These are phyloP conservation scores for Dromococcyx pavoninus DNA, from an alignment of 2,797 vertebrate genomes.

Conservation along the genomic window DNA sequence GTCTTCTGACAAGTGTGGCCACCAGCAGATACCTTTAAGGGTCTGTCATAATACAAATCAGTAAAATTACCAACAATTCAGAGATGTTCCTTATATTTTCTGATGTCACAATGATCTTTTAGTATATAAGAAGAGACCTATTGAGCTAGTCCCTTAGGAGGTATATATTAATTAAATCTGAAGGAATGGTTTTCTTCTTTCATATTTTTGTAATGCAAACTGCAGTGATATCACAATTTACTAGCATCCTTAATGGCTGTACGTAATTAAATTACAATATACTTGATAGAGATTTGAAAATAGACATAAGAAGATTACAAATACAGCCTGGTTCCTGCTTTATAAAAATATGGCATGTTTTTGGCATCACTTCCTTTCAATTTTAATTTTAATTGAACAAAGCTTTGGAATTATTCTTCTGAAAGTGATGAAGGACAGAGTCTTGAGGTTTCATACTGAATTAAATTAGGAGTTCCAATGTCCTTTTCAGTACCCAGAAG, in stretches of 20 bases:
- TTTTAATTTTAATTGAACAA: background rate
- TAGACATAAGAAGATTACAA: background rate
- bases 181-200: background rate
- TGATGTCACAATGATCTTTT: background rate
- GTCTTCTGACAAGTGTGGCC: background rate
- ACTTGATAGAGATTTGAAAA: background rate
- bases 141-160: background rate
- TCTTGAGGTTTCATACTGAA: background rate
- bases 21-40: background rate
- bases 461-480: background rate
- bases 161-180: background rate
- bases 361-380: background rate
- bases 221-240: slow-evolving; percentile 14
- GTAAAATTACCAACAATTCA: background rate
- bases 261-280: background rate
- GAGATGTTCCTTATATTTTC: background rate
- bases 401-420: background rate
- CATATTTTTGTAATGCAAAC: background rate
- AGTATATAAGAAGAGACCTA: background rate
- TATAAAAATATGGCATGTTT: background rate
- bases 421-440: background rate
- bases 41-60: background rate
- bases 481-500: background rate
- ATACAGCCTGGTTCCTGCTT: background rate
- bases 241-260: background rate